phyloP scores from a whole-genome alignment of 2,888 invertebrate genomes.

The Ditylenchus weischeri region DNA sequence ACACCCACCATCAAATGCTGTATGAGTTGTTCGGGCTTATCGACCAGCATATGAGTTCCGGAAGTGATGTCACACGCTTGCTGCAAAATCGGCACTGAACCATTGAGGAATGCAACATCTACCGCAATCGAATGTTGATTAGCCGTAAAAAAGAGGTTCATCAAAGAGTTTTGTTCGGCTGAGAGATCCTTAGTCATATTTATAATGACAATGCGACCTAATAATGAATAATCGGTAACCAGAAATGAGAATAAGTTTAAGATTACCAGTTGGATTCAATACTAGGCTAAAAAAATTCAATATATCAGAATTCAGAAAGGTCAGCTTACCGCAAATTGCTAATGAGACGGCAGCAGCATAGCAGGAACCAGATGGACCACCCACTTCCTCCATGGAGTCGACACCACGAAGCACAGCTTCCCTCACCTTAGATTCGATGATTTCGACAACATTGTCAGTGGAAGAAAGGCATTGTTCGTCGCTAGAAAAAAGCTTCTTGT shows the following conservation, averaged over 20 bases:
- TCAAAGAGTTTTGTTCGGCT: constrained; percentile 94
- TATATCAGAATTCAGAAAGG: background rate
- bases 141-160: constrained; percentile 96
- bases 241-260: too few species aligned
- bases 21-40: constrained; percentile 12
- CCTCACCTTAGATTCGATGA: constrained; percentile 12
- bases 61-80: constrained; percentile 89
- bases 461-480: constrained; percentile 16
- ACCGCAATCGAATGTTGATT: constrained; percentile 69
- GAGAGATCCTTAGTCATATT: constrained; percentile 87
- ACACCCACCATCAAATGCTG: constrained; percentile 77
- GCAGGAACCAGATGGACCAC: constrained; percentile 2
- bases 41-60: constrained; percentile 70
- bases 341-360: constrained; percentile 23
- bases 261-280: background rate
- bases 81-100: constrained; percentile 33
- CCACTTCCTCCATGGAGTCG: background rate
- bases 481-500: constrained; percentile 23
- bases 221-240: too few species aligned
- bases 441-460: constrained; percentile 4
- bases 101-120: constrained; percentile 29
- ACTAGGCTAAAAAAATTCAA: constrained; percentile 25
- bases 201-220: constrained; percentile 61
- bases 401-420: background rate
- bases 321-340: constrained; percentile 23